Evolutionary conservation across 1,140 invertebrate species (phyloP), one percentile per base, ranked within the genome.

Genomic region (Psilanteris sp.): DNA sequence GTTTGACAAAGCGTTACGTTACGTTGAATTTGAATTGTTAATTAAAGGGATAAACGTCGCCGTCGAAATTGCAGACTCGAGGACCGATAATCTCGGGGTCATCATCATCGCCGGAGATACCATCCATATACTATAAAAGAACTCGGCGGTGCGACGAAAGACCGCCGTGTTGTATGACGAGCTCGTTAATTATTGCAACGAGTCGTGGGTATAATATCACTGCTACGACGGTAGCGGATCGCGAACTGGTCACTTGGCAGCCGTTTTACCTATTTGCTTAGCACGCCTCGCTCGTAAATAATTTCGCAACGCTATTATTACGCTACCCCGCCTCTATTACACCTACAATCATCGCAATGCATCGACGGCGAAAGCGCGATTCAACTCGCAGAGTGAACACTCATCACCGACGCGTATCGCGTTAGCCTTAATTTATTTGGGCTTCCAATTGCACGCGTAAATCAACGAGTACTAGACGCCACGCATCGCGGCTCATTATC

Each of bases 101-200:
- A n/a, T n/a, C n/a, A n/a, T n/a, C n/a, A n/a, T n/a, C n/a, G n/a
- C n/a, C n/a, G n/a, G n/a, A n/a, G n/a, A n/a, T n/a, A n/a, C n/a
- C n/a, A n/a, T n/a, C n/a, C n/a, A n/a, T n/a, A n/a, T n/a, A n/a
- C n/a, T n/a, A n/a, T n/a, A n/a, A n/a, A n/a, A n/a, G n/a, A n/a
- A n/a, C n/a, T n/a, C n/a, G n/a, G 44, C 36, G 64, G 64, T 57
- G 55, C 66, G 50, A 44, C 27, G 54, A 22, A 54, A 48, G 57
- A 18, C 36, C 10, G 57, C 52, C 20, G 32, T 15, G 68, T 72
- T 62, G 76, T 79, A 77, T 79, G 79, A 80, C 79, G 83, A 80
- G 61, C 81, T 86, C 81, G 80, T 86, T 88, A 87, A 88, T 87
- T 86, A 86, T 83, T 86, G 84, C 82, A 84, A 86, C 84, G 82